A percentile compares a stretch with the other conserved stretches of the same genome.
phyloP scores from a whole-genome alignment of 2,888 invertebrate genomes.

The Lepidocyrtinus sp. region DNA sequence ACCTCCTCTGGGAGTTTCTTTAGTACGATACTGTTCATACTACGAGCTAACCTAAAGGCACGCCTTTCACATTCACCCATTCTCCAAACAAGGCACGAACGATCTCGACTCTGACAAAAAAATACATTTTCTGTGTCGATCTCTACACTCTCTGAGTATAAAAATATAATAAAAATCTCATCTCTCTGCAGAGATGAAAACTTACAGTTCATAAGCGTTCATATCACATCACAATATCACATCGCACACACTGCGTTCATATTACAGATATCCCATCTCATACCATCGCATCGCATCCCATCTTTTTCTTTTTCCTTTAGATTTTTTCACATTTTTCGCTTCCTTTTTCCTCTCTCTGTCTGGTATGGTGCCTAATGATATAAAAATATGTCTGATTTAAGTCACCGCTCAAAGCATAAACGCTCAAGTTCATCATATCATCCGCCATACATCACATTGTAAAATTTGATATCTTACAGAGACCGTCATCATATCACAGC shows the following conservation, averaged over 20 bases:
- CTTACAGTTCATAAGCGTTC: too few species aligned
- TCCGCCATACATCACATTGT: slow-evolving; percentile 55
- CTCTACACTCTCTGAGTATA: too few species aligned
- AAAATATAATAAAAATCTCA: slow-evolving; percentile 28
- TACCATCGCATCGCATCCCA: background rate
- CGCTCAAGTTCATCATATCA: slow-evolving; percentile 23
- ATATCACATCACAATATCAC: too few species aligned
- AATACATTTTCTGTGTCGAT: too few species aligned
- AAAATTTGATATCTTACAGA: slow-evolving; percentile 51
- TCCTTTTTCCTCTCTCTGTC: slow-evolving; percentile 21
- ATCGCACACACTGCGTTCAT: too few species aligned
- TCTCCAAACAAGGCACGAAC: slow-evolving; percentile 54
- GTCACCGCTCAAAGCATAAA: background rate
- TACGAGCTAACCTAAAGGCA: slow-evolving; percentile 27
- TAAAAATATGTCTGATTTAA: background rate
- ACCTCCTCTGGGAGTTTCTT: slow-evolving; percentile 52
- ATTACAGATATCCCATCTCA: too few species aligned
- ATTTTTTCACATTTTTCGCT: slow-evolving; percentile 17
- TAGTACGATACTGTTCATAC: slow-evolving; percentile 27
- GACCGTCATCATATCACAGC: slow-evolving; percentile 52
- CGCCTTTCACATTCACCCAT: slow-evolving; percentile 50
- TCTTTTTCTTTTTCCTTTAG: background rate
- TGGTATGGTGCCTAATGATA: background rate
- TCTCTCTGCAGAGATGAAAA: slow-evolving; percentile 22
- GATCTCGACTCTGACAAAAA: too few species aligned